phyloP scores from a whole-genome alignment of 2,888 invertebrate genomes.

The Trypoxylon attenuatum region DNA sequence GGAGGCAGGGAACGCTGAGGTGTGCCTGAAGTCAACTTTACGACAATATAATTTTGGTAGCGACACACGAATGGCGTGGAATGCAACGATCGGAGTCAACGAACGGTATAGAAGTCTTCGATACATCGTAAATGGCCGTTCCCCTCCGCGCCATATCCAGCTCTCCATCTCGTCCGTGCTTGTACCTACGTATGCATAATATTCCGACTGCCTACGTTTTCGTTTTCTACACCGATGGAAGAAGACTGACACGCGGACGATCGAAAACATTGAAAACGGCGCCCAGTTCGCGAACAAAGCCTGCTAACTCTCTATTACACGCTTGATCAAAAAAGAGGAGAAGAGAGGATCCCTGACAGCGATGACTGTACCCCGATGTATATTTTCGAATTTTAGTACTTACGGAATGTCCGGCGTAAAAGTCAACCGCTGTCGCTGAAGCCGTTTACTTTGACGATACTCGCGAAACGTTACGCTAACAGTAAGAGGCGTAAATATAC shows the following conservation, averaged over 20 bases:
- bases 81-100: conserved; percentile 58
- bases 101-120: conserved; percentile 59
- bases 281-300: conserved; percentile 37
- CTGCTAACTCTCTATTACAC: conserved; percentile 47
- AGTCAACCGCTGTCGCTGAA: not conserved
- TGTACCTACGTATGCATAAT: conserved; percentile 27
- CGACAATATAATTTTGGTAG: conserved; percentile 59
- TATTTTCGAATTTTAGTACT: conserved; percentile 43
- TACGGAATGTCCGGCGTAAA: conserved; percentile 29
- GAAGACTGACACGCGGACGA: conserved; percentile 32
- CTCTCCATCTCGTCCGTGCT: conserved; percentile 25
- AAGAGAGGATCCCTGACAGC: conserved; percentile 9
- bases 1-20: conserved; percentile 13
- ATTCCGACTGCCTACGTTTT: conserved; percentile 43
- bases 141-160: conserved; percentile 19
- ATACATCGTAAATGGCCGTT: conserved; percentile 56
- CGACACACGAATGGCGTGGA: conserved; percentile 49
- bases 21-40: conserved; percentile 45
- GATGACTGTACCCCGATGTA: conserved; percentile 32
- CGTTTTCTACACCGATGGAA: conserved; percentile 23
- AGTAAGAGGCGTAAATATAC: no score
- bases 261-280: conserved; percentile 34
- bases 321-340: conserved; percentile 14
- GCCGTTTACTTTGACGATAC: not conserved
- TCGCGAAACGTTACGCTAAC: not conserved